Conservation (phyloP, 2,888 invertebrate genomes). For the Megastigmus dorsalis region DNA sequence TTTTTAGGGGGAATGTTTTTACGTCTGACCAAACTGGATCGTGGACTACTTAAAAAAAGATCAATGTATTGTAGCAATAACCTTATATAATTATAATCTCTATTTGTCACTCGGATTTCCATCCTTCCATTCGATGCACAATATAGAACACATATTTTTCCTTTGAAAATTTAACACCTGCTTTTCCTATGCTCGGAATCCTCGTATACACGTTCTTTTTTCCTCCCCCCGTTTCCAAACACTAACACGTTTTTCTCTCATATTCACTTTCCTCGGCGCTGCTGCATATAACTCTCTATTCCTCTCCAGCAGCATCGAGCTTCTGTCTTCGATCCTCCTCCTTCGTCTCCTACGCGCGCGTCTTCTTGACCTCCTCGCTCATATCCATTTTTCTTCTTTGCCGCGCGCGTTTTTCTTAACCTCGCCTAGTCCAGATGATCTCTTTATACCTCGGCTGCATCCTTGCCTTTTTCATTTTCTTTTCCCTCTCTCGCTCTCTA, state of each 20-base stretch:
- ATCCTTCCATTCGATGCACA: too few relatives aligned
- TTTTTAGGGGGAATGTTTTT: too few relatives aligned
- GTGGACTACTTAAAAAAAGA: too few relatives aligned
- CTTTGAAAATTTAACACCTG: neutral
- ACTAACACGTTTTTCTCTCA: neutral
- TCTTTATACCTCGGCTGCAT: conserved; percentile 8
- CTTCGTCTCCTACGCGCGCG: conserved; percentile 1
- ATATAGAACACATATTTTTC: too few relatives aligned
- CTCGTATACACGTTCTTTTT: neutral
- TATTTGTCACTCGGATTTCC: too few relatives aligned
- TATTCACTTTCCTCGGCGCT: neutral
- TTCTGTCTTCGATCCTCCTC: neutral
- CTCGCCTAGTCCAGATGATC: neutral
- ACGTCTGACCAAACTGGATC: too few relatives aligned
- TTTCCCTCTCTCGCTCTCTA: conserved; percentile 32
- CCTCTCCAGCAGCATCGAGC: neutral
- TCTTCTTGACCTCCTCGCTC: conserved; percentile 36
- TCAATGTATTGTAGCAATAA: too few relatives aligned
- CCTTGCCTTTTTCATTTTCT: too few relatives aligned
- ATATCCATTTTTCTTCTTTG: conserved; percentile 22
- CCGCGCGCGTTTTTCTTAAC: neutral
- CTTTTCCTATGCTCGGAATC: too few relatives aligned
- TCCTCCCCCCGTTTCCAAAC: neutral
- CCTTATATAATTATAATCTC: too few relatives aligned
- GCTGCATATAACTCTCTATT: neutral